Evolutionary conservation across 2,888 invertebrate species (phyloP).

Genomic region (Buathra laborator): DNA sequence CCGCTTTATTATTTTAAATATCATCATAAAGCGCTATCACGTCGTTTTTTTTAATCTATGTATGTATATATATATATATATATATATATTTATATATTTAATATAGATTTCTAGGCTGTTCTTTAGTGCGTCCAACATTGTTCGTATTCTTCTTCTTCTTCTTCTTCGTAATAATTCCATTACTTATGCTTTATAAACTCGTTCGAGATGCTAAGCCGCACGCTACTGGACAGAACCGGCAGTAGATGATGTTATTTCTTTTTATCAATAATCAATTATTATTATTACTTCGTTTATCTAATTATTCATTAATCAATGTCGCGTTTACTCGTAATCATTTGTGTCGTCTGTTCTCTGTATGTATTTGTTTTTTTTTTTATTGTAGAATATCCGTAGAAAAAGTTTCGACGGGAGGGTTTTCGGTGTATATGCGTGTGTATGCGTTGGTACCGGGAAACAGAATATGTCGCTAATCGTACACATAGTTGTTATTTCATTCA

Average conservation of each 20-base stretch:
- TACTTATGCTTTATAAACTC: slow-evolving; percentile 26
- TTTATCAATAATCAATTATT: slow-evolving; percentile 50
- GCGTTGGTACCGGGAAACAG: not conserved
- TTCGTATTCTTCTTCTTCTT: slow-evolving; percentile 15
- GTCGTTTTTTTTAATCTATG: slow-evolving; percentile 46
- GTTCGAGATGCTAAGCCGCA: slow-evolving; percentile 58
- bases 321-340: slow-evolving; percentile 22
- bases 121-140: slow-evolving; percentile 35
- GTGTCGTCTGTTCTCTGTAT: slow-evolving; percentile 31
- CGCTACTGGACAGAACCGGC: slow-evolving; percentile 75
- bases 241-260: slow-evolving; percentile 74
- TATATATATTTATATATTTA: not conserved
- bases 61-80: slow-evolving; percentile 35
- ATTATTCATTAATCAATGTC: slow-evolving; percentile 31
- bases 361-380: slow-evolving; percentile 44
- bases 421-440: not conserved
- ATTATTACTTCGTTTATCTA: slow-evolving; percentile 47
- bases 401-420: slow-evolving; percentile 62
- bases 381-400: slow-evolving; percentile 74
- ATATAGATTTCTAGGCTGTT: slow-evolving; percentile 31
- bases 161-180: slow-evolving; percentile 6
- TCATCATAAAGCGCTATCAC: slow-evolving; percentile 49
- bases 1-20: slow-evolving; percentile 49
- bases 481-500: not conserved
- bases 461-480: not conserved